Conservation (phyloP, 1,140 invertebrate species). For the Hylaeus anthracinus region DNA sequence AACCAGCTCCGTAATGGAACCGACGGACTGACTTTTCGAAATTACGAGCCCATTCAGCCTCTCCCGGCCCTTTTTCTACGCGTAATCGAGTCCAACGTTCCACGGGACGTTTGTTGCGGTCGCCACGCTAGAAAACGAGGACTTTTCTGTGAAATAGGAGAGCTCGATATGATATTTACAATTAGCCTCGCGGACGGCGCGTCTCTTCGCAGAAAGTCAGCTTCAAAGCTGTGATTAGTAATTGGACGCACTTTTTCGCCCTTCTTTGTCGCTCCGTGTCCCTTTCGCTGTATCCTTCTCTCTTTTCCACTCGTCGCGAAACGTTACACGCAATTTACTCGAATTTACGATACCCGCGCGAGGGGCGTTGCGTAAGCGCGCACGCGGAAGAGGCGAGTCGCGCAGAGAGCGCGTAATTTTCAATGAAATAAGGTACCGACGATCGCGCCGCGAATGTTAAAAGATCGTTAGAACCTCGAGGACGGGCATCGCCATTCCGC, state of each 20-base stretch:
- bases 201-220: neutral
- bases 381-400: constrained; percentile 32
- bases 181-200: constrained; percentile 7
- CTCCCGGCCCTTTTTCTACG: neutral
- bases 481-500: no score
- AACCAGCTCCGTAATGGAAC: constrained; percentile 8
- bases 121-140: no score
- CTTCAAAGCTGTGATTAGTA: constrained; percentile 22
- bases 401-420: constrained; percentile 23
- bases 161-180: constrained; percentile 38
- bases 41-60: constrained; percentile 45
- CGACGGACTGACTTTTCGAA: constrained; percentile 25
- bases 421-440: constrained; percentile 23
- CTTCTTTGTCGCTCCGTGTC: neutral
- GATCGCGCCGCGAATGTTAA: constrained; percentile 1
- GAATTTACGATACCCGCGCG: constrained; percentile 12
- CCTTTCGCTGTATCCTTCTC: neutral
- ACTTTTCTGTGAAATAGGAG: neutral
- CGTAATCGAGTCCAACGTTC: neutral
- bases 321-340: constrained; percentile 14
- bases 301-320: neutral
- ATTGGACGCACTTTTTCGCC: constrained; percentile 22
- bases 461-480: constrained; percentile 21
- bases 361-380: constrained; percentile 21
- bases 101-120: neutral